These are phyloP conservation scores for Cacatua alba DNA, from an alignment of 2,113 vertebrate genomes.

Conservation along the genomic window DNA sequence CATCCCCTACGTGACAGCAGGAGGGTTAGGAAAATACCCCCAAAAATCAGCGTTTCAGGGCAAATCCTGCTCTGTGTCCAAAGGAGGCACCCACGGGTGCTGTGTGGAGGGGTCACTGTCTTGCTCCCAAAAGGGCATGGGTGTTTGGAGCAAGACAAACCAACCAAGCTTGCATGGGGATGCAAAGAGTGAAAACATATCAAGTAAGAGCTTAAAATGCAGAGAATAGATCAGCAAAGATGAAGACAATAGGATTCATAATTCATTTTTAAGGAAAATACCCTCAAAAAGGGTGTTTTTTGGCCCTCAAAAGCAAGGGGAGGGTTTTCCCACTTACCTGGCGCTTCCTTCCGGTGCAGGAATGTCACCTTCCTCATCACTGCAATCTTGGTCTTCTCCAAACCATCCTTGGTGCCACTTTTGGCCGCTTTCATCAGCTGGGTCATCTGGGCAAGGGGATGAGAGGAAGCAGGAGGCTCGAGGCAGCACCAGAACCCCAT, in stretches of 20 bases:
- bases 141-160: neutral
- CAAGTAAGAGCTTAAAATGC: neutral
- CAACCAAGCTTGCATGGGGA: rapidly evolving
- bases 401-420: conserved; percentile 92
- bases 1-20: neutral
- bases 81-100: neutral
- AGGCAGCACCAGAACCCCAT: neutral
- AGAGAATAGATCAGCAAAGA: neutral
- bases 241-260: neutral
- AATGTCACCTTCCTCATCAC: conserved; percentile 93
- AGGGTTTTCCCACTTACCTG: conserved; percentile 65
- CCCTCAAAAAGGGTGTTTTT: neutral
- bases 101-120: neutral
- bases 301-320: neutral
- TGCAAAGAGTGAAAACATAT: neutral
- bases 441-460: conserved; percentile 80
- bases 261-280: neutral
- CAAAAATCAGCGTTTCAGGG: neutral
- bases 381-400: conserved; percentile 92
- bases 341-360: conserved; percentile 86
- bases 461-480: neutral
- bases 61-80: neutral
- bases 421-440: conserved; percentile 95
- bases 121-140: neutral
- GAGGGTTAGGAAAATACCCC: neutral